phyloP scores from a whole-genome alignment of 2,113 vertebrate genomes.

The Callaeas wilsoni region DNA sequence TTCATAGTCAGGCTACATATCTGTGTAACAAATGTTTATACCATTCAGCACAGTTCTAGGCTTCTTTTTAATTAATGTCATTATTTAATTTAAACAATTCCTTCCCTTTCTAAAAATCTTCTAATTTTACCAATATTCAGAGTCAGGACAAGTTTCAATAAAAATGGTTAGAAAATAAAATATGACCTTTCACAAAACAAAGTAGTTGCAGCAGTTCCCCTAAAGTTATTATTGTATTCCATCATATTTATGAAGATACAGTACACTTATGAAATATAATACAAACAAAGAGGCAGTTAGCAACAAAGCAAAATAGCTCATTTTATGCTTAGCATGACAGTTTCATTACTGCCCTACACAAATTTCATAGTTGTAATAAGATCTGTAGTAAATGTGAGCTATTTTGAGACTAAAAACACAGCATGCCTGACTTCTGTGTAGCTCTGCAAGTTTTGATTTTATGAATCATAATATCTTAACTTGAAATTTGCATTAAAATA shows the following conservation, averaged over 20 bases:
- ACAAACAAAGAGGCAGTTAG: conserved; percentile 63
- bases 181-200: conserved; percentile 28
- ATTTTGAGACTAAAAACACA: conserved; percentile 58
- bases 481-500: neutral
- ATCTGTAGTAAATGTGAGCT: conserved; percentile 59
- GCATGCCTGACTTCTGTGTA: neutral
- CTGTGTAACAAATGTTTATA: neutral
- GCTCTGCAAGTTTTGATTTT: conserved; percentile 18
- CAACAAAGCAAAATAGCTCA: conserved; percentile 49
- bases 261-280: conserved; percentile 48
- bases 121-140: neutral
- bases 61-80: neutral
- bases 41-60: neutral
- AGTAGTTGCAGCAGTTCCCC: neutral
- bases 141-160: neutral
- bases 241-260: conserved; percentile 65
- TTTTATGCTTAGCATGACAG: conserved; percentile 59
- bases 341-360: conserved; percentile 63
- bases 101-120: neutral
- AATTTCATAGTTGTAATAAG: conserved; percentile 66
- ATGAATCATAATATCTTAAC: conserved; percentile 37
- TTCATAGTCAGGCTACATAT: neutral
- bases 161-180: neutral
- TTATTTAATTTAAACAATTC: neutral
- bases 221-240: conserved; percentile 66